phyloP scores from a whole-genome alignment of 2,888 invertebrate genomes.

The Xanthia icteritia region DNA sequence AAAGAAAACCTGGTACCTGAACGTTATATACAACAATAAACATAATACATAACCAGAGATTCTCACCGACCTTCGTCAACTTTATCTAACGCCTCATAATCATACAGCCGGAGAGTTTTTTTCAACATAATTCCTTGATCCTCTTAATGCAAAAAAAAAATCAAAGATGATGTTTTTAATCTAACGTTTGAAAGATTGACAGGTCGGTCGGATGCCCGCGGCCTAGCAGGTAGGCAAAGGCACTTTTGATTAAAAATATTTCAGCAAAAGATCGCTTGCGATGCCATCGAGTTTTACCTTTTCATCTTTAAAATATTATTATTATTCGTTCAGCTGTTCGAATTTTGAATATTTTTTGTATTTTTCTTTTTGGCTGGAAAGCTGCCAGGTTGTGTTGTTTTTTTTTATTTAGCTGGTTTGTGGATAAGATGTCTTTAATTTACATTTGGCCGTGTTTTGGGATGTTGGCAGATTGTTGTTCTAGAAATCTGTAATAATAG shows the following conservation, averaged over 20 bases:
- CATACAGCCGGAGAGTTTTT: slow-evolving; percentile 79
- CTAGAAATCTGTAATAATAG: background rate
- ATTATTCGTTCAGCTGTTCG: slow-evolving; percentile 66
- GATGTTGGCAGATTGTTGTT: background rate
- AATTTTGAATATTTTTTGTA: slow-evolving; percentile 40
- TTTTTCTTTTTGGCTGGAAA: slow-evolving; percentile 30
- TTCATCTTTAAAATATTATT: slow-evolving; percentile 65
- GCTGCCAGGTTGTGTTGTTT: slow-evolving; percentile 26
- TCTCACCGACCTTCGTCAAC: slow-evolving; percentile 88
- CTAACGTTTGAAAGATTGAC: slow-evolving; percentile 90
- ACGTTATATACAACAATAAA: slow-evolving; percentile 63
- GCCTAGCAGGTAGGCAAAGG: slow-evolving; percentile 80
- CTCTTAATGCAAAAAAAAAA: slow-evolving; percentile 87
- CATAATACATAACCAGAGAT: slow-evolving; percentile 73
- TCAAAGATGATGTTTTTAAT: slow-evolving; percentile 89
- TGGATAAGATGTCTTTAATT: background rate
- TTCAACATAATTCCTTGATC: slow-evolving; percentile 87
- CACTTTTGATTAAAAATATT: slow-evolving; percentile 89
- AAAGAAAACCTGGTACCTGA: slow-evolving; percentile 58
- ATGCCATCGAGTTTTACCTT: slow-evolving; percentile 76
- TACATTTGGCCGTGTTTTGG: background rate
- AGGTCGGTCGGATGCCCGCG: slow-evolving; percentile 87
- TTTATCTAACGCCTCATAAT: slow-evolving; percentile 89
- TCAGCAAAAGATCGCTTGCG: slow-evolving; percentile 82
- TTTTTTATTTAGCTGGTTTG: slow-evolving; percentile 12